Base-by-base conservation (phyloP, 1,140 invertebrate genomes). In the Littorina saxatilis region DNA sequence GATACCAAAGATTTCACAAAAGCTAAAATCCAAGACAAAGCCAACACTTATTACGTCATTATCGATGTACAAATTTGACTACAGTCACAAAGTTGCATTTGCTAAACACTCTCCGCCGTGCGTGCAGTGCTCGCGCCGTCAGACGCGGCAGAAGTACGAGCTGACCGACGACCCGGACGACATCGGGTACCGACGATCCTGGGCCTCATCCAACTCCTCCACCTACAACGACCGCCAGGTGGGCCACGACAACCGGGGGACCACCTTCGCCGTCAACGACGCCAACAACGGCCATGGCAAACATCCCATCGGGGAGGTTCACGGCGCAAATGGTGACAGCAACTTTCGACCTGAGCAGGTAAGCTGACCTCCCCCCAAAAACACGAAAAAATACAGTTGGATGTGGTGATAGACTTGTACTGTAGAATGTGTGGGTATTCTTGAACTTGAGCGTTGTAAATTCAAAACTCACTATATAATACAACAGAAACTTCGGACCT, bases 91-190 rank as follows among this genome's bases (percentile, higher is more conserved):
- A n/a, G n/a, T n/a, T n/a, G n/a, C n/a, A n/a, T n/a, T n/a, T n/a
- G n/a, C n/a, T n/a, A 23, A 32, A 72, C 7, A 35, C 1, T 43
- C 32, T 29, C 23, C 15, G 7, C 7, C 0, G 39, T 23, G 39
- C 0, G 39, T 55, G 15, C 78, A 84, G 83, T 84, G 83, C 58
- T 84, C 80, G 15, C 81, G 83, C 1, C 80, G 83, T 1, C 83
- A 84, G 35, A 82, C 66, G 1, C 68, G 83, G 4, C 83, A 84
- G 50, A 84, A 84, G 37, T 84, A 82, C 66, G 13, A 66, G 35
- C 82, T 84, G 55, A 70, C 76, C 9, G 79, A 81, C 40, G 82
- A 83, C 32, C 83, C 83, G 2, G 83, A 84, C 40, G 80, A 84
- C 76, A 82, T 84, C 37, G 83, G 83, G 11, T 84, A 84, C 73